phyloP scores from a whole-genome alignment of 2,888 invertebrate genomes.

The Nephrocerus scutellatus region DNA sequence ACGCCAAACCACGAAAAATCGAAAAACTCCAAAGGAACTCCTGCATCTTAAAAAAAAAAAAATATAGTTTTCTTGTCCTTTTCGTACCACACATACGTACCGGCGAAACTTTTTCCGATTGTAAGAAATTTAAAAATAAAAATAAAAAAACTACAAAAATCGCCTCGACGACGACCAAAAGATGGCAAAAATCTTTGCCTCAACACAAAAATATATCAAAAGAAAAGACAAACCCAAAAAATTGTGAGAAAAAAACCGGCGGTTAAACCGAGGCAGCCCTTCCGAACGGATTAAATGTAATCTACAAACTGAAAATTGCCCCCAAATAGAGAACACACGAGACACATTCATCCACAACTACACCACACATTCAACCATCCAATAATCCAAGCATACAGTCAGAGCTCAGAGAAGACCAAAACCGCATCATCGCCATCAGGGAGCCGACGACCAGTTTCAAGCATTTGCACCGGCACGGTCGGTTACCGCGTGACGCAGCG shows the following conservation, averaged over 20 bases:
- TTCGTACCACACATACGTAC: no score
- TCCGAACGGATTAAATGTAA: slow-evolving; percentile 40
- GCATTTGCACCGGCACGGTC: no score
- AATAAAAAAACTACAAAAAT: slow-evolving; percentile 11
- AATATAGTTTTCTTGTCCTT: no score
- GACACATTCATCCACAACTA: no score
- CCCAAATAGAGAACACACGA: slow-evolving; percentile 25
- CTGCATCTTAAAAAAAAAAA: no score
- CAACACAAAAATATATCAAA: slow-evolving; percentile 8
- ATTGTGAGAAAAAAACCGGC: slow-evolving; percentile 27
- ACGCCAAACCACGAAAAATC: slow-evolving; percentile 6
- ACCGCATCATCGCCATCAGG: no score
- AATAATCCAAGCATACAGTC: no score
- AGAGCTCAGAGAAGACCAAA: no score
- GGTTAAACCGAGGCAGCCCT: slow-evolving; percentile 30
- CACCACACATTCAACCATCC: no score
- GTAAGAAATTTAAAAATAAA: not conserved
- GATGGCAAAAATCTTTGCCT: not conserved
- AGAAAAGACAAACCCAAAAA: slow-evolving; percentile 26
- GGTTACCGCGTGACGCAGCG: no score
- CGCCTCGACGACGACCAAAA: slow-evolving; percentile 1
- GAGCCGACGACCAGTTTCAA: no score
- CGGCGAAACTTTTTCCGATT: no score
- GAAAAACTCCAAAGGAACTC: not conserved
- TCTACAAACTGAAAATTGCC: slow-evolving; percentile 34